Evolutionary conservation across 2,113 vertebrate genomes (phyloP), one percentile per base, ranked within the genome.

Genomic region (Sphaerodactylus townsendi): DNA sequence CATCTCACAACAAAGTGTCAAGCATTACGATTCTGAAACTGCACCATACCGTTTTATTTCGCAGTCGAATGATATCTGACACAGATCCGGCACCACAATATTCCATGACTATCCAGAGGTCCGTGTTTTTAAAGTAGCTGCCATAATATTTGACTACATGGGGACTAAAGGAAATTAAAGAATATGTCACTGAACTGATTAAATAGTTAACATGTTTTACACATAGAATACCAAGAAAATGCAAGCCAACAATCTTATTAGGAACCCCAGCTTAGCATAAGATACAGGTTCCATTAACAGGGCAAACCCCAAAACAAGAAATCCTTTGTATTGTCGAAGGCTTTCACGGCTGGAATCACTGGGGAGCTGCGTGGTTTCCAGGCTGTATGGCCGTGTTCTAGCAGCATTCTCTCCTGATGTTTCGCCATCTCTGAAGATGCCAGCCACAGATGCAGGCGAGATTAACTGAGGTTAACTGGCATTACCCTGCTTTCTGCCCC

Each of bases 81-180:
- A 99, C 98, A 2, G 98, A 99, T 85, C 98, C 98, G 23, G 98
- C 98, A 1, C 97, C 98, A 35, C 98, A 99, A 90, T 97, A 99
- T 48, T 99, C 98, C 98, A 99, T 99, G 30, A 99, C 97, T n/a
- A 99, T 99, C 98, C 98, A 99, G 88, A 99, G 93, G 94, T 99
- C 98, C 1, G 97, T 98, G 95, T 99, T 98, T 92, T 99, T 99
- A 94, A 99, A 99, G 88, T 99, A 99, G 95, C 98, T 99, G 93
- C 98, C 98, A 0, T 99, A 99, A 79, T 99, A 99, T 25, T 97
- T 97, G 70, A 99, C 98, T 33, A 99, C 98, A 10, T 99, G 97
- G 41, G 96, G 97, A 87, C 97, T 98, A 92, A 0, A 33, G 79
- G 82, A 81, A 81, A 76, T 68, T 53, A 62, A 19, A 86, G 39